phyloP scores from a whole-genome alignment of 2,797 vertebrate genomes.

The Mycteria americana region DNA sequence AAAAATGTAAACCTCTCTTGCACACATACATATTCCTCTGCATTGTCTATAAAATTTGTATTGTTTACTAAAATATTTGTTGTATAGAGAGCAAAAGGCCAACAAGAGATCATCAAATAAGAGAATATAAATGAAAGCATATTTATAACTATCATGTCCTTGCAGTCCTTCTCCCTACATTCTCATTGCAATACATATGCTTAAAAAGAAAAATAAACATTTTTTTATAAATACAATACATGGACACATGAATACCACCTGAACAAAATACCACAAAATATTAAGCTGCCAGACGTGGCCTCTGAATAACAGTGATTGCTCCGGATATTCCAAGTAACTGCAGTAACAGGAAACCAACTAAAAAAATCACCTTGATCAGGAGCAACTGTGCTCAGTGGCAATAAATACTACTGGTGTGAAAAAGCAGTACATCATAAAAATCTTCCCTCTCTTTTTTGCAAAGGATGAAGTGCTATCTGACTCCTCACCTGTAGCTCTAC shows the following conservation, averaged over 20 bases:
- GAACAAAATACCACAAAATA: constrained; percentile 2
- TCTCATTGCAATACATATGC: neutral
- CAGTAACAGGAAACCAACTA: neutral
- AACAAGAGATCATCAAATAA: neutral
- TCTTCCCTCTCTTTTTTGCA: neutral
- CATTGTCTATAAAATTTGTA: neutral
- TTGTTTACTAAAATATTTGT: constrained; percentile 3
- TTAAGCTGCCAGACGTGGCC: neutral
- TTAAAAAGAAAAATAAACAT: neutral
- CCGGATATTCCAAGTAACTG: neutral
- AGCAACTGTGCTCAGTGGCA: neutral
- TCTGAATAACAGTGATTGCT: neutral
- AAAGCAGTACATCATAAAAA: neutral
- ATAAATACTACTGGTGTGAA: neutral
- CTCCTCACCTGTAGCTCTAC: neutral
- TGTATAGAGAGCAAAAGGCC: neutral
- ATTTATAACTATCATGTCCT: neutral
- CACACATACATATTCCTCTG: neutral
- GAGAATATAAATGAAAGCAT: neutral
- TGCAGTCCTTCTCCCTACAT: neutral
- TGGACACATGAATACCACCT: neutral
- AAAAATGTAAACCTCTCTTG: neutral
- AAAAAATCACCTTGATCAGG: neutral
- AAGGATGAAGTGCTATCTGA: neutral
- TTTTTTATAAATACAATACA: constrained; percentile 31